These are phyloP conservation scores for Caenorhabditis sulstoni DNA, from an alignment of 2,888 invertebrate genomes.

Conservation along the genomic window DNA sequence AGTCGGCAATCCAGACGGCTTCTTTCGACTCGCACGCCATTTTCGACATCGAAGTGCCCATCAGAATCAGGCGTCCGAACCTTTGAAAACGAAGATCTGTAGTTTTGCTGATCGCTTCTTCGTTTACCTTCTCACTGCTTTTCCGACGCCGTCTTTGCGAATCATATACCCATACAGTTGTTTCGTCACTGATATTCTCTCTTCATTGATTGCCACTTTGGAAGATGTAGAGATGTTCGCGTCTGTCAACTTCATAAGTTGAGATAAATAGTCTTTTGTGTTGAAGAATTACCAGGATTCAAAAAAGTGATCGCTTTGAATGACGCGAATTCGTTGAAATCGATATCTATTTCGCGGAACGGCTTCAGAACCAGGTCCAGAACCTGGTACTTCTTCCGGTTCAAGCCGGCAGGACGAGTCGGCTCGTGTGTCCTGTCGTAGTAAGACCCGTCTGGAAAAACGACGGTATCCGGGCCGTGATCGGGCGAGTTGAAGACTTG, in stretches of 20 bases:
- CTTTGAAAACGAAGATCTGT: slow-evolving; percentile 37
- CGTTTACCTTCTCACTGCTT: slow-evolving; percentile 69
- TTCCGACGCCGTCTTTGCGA: slow-evolving; percentile 68
- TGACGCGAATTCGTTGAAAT: slow-evolving; percentile 78
- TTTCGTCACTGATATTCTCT: slow-evolving; percentile 75
- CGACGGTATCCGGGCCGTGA: slow-evolving; percentile 76
- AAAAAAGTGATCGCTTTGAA: slow-evolving; percentile 79
- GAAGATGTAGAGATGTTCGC: slow-evolving; percentile 70
- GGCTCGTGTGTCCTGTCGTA: slow-evolving; percentile 77
- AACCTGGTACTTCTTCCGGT: slow-evolving; percentile 74
- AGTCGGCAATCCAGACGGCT: slow-evolving; percentile 79
- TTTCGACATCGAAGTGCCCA: slow-evolving; percentile 78
- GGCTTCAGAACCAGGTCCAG: slow-evolving; percentile 78
- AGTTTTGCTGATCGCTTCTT: not conserved
- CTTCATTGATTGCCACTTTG: slow-evolving; percentile 69
- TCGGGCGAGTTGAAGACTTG: slow-evolving; percentile 78
- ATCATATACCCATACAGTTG: slow-evolving; percentile 77
- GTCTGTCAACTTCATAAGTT: slow-evolving; percentile 67
- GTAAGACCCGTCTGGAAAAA: slow-evolving; percentile 78
- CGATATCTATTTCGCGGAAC: slow-evolving; percentile 75
- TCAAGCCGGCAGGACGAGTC: slow-evolving; percentile 66
- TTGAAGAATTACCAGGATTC: slow-evolving; percentile 73
- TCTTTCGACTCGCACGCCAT: slow-evolving; percentile 80
- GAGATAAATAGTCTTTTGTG: too few relatives aligned
- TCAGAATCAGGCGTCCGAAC: slow-evolving; percentile 76